Evolutionary conservation across 2,797 vertebrate genomes (phyloP).

Genomic region (Gadopsis bispinosus): DNA sequence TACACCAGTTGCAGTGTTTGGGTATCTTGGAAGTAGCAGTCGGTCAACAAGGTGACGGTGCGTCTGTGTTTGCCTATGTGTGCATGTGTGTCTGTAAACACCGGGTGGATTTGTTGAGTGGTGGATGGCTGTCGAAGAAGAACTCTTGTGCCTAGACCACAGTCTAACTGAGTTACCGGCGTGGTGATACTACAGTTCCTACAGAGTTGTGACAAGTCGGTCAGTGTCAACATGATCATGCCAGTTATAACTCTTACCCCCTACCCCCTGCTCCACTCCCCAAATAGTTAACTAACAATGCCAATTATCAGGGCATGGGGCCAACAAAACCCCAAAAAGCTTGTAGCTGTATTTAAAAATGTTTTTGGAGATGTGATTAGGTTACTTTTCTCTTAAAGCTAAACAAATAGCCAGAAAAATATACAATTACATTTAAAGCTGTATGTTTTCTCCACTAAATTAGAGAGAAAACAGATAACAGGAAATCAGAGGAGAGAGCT

Average conservation of each 20-base stretch:
- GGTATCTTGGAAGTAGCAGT: conserved; percentile 32
- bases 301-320: neutral
- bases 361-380: neutral
- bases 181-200: conserved; percentile 5
- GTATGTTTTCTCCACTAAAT: neutral
- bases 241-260: neutral
- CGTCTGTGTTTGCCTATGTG: neutral
- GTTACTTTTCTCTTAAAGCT: neutral
- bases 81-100: conserved; percentile 7
- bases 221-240: conserved; percentile 3
- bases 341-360: neutral
- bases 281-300: neutral
- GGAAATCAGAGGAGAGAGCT: neutral
- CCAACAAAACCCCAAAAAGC: neutral
- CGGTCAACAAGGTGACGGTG: conserved; percentile 34
- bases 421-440: neutral
- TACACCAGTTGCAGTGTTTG: conserved; percentile 37
- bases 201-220: neutral
- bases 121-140: conserved; percentile 4
- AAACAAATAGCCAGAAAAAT: neutral
- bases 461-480: neutral
- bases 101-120: neutral
- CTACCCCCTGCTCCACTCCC: too few species aligned
- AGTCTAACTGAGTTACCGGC: conserved; percentile 9
- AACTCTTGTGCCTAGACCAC: conserved; percentile 23